Percentiles rank a stretch among this genome's conserved stretches.
Evolutionary conservation across 2,113 vertebrate species (phyloP).

Genomic region (Equus przewalskii): DNA sequence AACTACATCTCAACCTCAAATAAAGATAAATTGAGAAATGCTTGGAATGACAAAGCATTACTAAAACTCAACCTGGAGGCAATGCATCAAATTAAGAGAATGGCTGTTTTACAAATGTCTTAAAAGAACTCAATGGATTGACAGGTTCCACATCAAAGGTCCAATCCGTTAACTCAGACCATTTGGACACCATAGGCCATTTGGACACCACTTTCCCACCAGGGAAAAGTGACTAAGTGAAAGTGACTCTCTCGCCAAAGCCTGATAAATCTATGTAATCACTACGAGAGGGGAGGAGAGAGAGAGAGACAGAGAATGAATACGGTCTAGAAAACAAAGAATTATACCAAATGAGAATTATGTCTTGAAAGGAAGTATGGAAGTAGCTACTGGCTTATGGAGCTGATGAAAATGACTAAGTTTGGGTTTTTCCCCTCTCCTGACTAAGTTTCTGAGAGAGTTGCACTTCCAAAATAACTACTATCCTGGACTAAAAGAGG

Average conservation of each 20-base stretch:
- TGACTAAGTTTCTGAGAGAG: neutral
- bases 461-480: constrained; percentile 1
- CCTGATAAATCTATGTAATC: neutral
- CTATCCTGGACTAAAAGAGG: neutral
- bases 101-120: neutral
- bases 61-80: neutral
- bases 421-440: neutral
- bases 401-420: neutral
- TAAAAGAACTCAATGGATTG: neutral
- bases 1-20: neutral
- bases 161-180: neutral
- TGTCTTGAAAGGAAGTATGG: neutral
- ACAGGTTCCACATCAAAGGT: neutral
- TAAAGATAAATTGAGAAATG: neutral
- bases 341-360: neutral
- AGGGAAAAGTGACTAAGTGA: neutral
- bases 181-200: neutral
- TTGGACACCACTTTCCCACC: neutral
- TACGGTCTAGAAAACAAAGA: neutral
- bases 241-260: neutral
- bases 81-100: neutral
- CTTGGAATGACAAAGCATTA: neutral
- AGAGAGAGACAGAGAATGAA: neutral
- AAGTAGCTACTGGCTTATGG: neutral
- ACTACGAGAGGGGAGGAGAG: neutral